Percentiles rank a stretch among this genome's conserved stretches.
Conservation (phyloP, 2,797 vertebrate species). For the Glyptemys insculpta region DNA sequence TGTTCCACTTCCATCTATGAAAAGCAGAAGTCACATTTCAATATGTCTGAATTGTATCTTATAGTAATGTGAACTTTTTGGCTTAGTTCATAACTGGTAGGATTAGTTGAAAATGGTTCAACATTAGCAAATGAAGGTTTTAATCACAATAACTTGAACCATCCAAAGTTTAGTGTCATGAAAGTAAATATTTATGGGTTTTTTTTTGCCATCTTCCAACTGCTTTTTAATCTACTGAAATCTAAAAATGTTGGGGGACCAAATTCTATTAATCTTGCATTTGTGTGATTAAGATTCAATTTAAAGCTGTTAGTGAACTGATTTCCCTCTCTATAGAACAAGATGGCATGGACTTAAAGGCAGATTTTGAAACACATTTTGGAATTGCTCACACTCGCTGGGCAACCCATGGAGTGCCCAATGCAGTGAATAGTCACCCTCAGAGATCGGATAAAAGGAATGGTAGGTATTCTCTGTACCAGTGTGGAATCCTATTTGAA, state of each 20-base stretch:
- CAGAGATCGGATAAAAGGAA: conserved; percentile 95
- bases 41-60: not conserved
- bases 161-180: not conserved
- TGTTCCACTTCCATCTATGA: conserved; percentile 27
- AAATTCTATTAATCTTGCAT: not conserved
- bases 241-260: not conserved
- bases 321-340: conserved; percentile 85
- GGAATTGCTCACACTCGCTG: conserved; percentile 97
- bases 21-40: conserved; percentile 35
- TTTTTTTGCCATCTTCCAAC: not conserved
- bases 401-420: conserved; percentile 96
- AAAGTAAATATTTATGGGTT: conserved; percentile 4
- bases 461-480: conserved; percentile 77
- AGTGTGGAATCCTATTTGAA: not conserved
- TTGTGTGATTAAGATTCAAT: not conserved
- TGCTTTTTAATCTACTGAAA: not conserved
- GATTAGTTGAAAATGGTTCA: not conserved
- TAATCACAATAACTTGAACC: conserved; percentile 14
- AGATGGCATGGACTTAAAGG: conserved; percentile 89
- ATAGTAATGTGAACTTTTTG: conserved; percentile 17
- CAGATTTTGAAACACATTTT: conserved; percentile 91
- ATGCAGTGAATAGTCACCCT: conserved; percentile 93
- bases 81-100: not conserved
- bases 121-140: conserved; percentile 26
- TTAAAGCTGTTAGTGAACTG: not conserved